These are phyloP conservation scores for Protobothrops flavoviridis DNA, from an alignment of 2,113 vertebrate genomes.

Conservation along the genomic window DNA sequence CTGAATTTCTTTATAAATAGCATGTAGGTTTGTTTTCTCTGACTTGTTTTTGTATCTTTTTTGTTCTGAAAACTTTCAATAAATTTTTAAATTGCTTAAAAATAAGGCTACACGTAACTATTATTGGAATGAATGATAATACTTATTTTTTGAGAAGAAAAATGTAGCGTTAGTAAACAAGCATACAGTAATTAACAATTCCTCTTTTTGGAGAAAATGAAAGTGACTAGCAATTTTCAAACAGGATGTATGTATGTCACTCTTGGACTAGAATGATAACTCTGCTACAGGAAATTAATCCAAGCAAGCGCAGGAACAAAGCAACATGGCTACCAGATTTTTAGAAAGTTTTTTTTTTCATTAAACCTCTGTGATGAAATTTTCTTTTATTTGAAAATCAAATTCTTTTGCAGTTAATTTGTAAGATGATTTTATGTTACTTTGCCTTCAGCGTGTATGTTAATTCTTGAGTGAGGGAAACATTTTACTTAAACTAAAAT, in stretches of 20 bases:
- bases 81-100: conserved; percentile 55
- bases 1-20: conserved; percentile 42
- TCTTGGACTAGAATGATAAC: background rate
- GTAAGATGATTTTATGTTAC: background rate
- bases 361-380: background rate
- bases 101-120: conserved; percentile 30
- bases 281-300: background rate
- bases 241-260: background rate
- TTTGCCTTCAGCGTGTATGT: background rate
- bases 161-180: background rate
- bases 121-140: conserved; percentile 26
- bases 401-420: background rate
- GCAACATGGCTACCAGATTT: background rate
- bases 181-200: background rate
- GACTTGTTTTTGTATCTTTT: conserved; percentile 49
- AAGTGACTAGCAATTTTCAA: background rate
- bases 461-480: background rate
- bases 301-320: background rate
- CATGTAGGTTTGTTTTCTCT: conserved; percentile 43
- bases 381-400: background rate
- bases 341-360: background rate
- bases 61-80: conserved; percentile 53
- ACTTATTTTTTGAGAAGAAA: conserved; percentile 36
- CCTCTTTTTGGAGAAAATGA: background rate
- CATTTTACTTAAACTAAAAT: background rate